phyloP scores from a whole-genome alignment of 1,140 invertebrate species.

The Lepidurus apus region DNA sequence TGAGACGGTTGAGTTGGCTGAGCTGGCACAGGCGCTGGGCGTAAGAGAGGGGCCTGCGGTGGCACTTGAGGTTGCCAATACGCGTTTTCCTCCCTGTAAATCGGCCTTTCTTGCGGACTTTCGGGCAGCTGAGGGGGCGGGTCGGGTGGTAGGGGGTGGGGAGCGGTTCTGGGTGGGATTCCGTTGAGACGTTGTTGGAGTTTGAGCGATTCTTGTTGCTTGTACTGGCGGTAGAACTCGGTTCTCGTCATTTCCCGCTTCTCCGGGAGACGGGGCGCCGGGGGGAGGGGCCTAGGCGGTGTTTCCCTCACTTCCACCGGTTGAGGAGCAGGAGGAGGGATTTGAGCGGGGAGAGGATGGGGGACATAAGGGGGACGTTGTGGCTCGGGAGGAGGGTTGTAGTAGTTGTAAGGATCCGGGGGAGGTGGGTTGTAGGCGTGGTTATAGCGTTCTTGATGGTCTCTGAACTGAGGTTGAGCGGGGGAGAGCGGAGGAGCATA shows the following conservation, averaged over 20 bases:
- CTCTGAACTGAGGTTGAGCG: not conserved
- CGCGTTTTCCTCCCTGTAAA: not conserved
- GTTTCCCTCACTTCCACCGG: not conserved
- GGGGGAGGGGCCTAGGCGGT: not conserved
- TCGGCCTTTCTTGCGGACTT: not conserved
- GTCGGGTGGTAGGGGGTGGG: not conserved
- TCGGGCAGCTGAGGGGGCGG: not conserved
- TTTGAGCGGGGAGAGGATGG: not conserved
- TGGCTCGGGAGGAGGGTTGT: not conserved
- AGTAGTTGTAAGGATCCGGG: not conserved
- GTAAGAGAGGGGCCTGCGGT: not conserved
- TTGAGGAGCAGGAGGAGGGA: not conserved
- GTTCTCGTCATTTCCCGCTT: constrained; percentile 8
- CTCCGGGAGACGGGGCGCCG: not conserved
- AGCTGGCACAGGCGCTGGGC: not conserved
- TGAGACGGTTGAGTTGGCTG: not conserved
- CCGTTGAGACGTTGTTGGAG: not conserved
- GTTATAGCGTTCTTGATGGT: not conserved
- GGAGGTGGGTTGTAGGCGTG: constrained; percentile 7
- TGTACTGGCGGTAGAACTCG: not conserved
- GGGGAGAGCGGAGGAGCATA: not conserved
- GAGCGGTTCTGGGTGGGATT: not conserved
- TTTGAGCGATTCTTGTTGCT: constrained; percentile 15
- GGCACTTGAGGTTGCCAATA: not conserved
- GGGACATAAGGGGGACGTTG: not conserved